These are phyloP conservation scores for Melanotus villosus DNA, from an alignment of 2,888 invertebrate species.

Conservation along the genomic window DNA sequence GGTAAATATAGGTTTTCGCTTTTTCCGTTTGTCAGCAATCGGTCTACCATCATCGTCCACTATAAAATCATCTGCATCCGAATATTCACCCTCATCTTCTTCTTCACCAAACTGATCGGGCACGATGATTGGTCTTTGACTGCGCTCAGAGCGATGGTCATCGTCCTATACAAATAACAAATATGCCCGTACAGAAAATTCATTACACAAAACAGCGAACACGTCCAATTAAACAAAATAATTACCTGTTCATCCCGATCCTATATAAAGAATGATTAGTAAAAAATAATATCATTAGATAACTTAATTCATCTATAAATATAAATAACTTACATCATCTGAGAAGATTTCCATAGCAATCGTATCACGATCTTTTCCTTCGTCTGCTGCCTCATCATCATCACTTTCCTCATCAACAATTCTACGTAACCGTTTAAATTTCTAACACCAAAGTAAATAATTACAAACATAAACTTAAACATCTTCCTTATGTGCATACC, in stretches of 20 bases:
- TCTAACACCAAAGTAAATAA: conserved; percentile 69
- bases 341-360: conserved; percentile 93
- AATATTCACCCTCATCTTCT: conserved; percentile 84
- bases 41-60: conserved; percentile 96
- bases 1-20: conserved; percentile 85
- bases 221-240: not conserved
- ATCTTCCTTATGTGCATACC: conserved; percentile 70
- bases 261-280: conserved; percentile 48
- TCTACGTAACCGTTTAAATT: conserved; percentile 87
- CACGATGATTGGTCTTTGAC: conserved; percentile 74
- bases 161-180: conserved; percentile 75
- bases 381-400: conserved; percentile 85
- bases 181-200: not conserved
- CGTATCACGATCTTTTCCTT: conserved; percentile 86
- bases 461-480: not conserved
- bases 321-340: conserved; percentile 79
- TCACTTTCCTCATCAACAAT: conserved; percentile 94
- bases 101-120: conserved; percentile 82
- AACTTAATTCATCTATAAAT: conserved; percentile 8
- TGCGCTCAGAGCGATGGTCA: conserved; percentile 81
- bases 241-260: conserved; percentile 59
- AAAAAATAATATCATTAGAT: conserved; percentile 33
- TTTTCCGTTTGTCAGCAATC: conserved; percentile 85
- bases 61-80: conserved; percentile 96
- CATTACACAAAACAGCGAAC: not conserved